These are phyloP conservation scores for Listronotus oregonensis DNA, from an alignment of 1,140 invertebrate species.

Conservation along the genomic window DNA sequence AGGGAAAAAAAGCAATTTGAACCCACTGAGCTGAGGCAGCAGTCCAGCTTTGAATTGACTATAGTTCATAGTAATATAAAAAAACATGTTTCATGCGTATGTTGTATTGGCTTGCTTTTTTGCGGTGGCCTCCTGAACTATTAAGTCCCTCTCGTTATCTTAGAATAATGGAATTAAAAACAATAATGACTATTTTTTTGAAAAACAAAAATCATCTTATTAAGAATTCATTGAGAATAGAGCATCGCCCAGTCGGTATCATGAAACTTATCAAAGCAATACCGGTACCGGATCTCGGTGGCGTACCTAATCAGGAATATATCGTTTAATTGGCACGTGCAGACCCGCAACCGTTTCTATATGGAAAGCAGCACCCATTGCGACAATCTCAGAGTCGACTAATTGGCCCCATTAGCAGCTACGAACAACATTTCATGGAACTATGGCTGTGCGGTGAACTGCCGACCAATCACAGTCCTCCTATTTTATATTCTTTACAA, in stretches of 20 bases:
- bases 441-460: constrained; percentile 31
- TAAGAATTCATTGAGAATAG: constrained; percentile 24
- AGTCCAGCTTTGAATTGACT: no score
- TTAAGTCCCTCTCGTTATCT: no score
- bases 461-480: constrained; percentile 45
- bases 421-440: constrained; percentile 51
- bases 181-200: constrained; percentile 3
- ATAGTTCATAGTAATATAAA: no score
- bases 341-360: constrained; percentile 45
- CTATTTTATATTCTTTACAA: constrained; percentile 28
- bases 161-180: no score
- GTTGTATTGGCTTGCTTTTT: no score
- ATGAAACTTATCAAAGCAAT: constrained; percentile 27
- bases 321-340: constrained; percentile 47
- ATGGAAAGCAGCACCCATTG: constrained; percentile 53
- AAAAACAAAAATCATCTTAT: constrained; percentile 4
- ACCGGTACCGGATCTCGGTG: constrained; percentile 29
- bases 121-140: no score
- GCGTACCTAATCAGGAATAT: constrained; percentile 43
- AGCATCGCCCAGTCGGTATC: constrained; percentile 9
- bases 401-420: constrained; percentile 53
- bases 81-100: no score
- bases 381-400: constrained; percentile 53
- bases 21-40: no score
- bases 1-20: no score